Conservation (phyloP, 2,113 vertebrate species). For the Mirounga angustirostris region DNA sequence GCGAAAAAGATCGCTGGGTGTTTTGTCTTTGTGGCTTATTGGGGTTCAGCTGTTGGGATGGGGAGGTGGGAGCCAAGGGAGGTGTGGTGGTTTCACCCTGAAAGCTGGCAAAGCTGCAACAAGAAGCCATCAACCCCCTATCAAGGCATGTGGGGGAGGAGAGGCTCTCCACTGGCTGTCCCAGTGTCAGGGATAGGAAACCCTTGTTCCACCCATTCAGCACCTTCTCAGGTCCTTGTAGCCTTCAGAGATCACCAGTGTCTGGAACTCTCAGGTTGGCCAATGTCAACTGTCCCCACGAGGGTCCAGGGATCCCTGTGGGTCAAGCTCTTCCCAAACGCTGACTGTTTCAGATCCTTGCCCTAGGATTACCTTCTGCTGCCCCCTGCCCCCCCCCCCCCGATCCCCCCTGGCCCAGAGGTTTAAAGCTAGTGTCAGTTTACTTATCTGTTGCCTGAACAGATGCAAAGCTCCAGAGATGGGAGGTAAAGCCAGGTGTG, state of each 20-base stretch:
- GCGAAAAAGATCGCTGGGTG: not conserved
- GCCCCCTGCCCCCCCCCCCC: accelerated
- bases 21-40: not conserved
- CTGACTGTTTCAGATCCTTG: not conserved
- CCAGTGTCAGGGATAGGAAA: not conserved
- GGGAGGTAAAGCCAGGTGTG: not conserved
- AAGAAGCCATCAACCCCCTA: not conserved
- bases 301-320: not conserved
- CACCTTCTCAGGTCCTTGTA: not conserved
- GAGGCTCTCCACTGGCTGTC: not conserved
- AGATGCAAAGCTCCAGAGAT: not conserved
- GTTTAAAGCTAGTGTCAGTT: not conserved
- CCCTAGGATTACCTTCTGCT: not conserved
- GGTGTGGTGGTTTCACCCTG: too few species aligned
- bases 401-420: not conserved
- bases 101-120: not conserved
- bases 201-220: not conserved
- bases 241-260: not conserved
- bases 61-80: not conserved
- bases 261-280: not conserved
- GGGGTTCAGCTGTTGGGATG: not conserved
- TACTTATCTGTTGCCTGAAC: accelerated
- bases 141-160: not conserved
- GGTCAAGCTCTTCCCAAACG: not conserved
- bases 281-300: not conserved